Percentiles rank a stretch among this genome's conserved stretches.
These are phyloP conservation scores for Alentia gelatinosa DNA, from an alignment of 2,888 invertebrate species.

Conservation along the genomic window DNA sequence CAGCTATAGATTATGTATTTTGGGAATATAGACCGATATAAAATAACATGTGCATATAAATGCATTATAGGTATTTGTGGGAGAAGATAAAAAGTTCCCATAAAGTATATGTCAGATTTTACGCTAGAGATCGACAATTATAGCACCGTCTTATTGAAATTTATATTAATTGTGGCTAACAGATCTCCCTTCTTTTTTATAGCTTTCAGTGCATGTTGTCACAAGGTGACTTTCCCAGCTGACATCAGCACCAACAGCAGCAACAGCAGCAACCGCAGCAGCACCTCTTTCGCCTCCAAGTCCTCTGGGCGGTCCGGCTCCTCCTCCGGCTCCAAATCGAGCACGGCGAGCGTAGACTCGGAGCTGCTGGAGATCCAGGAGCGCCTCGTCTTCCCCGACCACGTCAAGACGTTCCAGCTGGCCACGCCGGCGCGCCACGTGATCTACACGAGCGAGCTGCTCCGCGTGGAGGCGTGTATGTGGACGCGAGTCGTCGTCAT, in stretches of 20 bases:
- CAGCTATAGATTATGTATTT: too few species aligned
- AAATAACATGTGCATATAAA: too few species aligned
- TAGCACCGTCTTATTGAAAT: too few species aligned
- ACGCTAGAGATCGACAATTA: too few species aligned
- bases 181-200: neutral
- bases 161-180: too few species aligned
- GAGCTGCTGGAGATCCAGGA: constrained; percentile 76
- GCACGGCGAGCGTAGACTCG: constrained; percentile 68
- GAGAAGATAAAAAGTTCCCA: too few species aligned
- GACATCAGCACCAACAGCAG: neutral
- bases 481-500: constrained; percentile 34
- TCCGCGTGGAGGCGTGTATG: constrained; percentile 12
- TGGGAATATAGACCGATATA: too few species aligned
- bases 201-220: constrained; percentile 12
- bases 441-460: constrained; percentile 58
- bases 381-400: constrained; percentile 70
- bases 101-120: too few species aligned
- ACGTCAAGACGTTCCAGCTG: constrained; percentile 51
- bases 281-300: neutral
- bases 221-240: neutral
- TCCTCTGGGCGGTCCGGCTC: neutral
- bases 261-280: neutral
- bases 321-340: constrained; percentile 31
- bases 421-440: constrained; percentile 56
- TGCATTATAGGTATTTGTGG: too few species aligned